Evolutionary conservation across 1,140 invertebrate species (phyloP).

Genomic region (Ptiloglossa arizonensis): DNA sequence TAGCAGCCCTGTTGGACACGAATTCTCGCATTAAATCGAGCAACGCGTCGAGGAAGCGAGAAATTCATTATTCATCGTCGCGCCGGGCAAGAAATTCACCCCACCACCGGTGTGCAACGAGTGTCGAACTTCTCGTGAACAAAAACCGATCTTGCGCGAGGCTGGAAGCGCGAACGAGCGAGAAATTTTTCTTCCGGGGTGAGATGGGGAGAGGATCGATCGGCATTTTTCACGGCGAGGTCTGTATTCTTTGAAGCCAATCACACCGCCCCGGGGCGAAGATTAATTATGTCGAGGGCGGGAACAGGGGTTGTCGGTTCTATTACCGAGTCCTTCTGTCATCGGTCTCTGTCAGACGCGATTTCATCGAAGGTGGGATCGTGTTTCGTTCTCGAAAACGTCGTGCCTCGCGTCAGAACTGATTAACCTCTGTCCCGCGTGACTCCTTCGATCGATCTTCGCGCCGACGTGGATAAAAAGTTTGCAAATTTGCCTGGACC

Average conservation of each 20-base stretch:
- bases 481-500: neutral
- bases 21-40: neutral
- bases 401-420: too few relatives aligned
- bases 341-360: slow-evolving; percentile 35
- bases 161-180: too few relatives aligned
- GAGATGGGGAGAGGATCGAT: neutral
- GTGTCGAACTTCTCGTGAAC: neutral
- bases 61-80: slow-evolving; percentile 23
- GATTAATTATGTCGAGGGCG: slow-evolving; percentile 33
- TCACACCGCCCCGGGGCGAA: neutral
- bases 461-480: neutral
- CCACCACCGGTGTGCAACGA: neutral
- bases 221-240: neutral
- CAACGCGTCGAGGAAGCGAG: neutral
- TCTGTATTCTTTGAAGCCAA: slow-evolving; percentile 2
- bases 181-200: neutral
- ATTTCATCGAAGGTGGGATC: slow-evolving; percentile 16
- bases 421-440: slow-evolving; percentile 12
- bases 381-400: neutral
- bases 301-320: neutral
- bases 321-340: slow-evolving; percentile 20
- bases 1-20: neutral
- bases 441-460: neutral
- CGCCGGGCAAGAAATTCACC: neutral
- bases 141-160: neutral